Evolutionary conservation across 1,140 invertebrate species (phyloP), one percentile per base, ranked within the genome.

Genomic region (Ooceraea biroi): DNA sequence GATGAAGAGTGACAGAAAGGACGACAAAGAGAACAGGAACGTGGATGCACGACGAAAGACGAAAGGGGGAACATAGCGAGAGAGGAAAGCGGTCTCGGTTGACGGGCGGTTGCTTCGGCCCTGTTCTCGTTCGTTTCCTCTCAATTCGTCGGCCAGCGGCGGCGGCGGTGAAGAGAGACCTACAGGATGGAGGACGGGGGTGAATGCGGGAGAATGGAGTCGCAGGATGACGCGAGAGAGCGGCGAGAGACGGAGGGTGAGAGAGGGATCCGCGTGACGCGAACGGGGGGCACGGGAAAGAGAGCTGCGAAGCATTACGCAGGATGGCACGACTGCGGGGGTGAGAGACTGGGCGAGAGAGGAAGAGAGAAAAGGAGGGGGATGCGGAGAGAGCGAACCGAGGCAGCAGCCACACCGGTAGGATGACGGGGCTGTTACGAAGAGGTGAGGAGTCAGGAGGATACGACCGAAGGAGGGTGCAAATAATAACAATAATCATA

Each of bases 401-500:
- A 61, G 61, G 48, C 82, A 78, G 25, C 58, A 30, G 27, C 68
- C 50, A 69, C 76, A 22, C 48, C 80, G 85, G 69, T 57, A 83
- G 86, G 85, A 87, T 80, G 87, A 85, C 57, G 89, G 77, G 88
- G 69, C 80, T 82, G 88, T 85, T 66, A 86, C 77, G 78, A 82
- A 84, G 86, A 84, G 88, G 86, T 82, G 90, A 91, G 88, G 90
- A 91, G 90, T 90, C 90, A 89, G 89, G 90, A 91, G 90, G 89
- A 91, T 91, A 90, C 88, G 89, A 85, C 80, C 87, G 88, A 90
- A 92, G 92, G 92, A 93, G 93, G 93, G 91, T 92, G 91, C 92
- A 93, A 94, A 94, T 94, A 94, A 94, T 94, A 94, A 94, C 93
- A 94, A 94, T 94, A 94, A 94, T 94, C 93, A 94, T 94, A 93